Evolutionary conservation across 2,888 invertebrate genomes (phyloP).

Genomic region (Drosophila villosipedis): DNA sequence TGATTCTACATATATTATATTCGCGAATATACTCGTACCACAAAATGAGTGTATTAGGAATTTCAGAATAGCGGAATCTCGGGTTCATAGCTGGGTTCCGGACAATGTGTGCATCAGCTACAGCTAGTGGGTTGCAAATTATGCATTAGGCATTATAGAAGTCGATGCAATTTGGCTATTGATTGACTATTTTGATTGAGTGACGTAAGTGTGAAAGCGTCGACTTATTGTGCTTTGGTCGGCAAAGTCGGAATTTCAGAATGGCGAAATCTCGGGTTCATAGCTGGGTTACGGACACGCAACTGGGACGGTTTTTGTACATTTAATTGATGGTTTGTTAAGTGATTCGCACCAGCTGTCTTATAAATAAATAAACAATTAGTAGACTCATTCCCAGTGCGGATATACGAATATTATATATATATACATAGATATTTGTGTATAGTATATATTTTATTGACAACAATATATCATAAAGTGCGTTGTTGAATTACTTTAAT

Average conservation of each 20-base stretch:
- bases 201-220: background rate
- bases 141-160: background rate
- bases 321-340: slow-evolving; percentile 44
- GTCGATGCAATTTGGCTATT: background rate
- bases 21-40: too few species aligned
- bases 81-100: too few species aligned
- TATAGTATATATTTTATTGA: background rate
- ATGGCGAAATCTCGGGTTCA: background rate
- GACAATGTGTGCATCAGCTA: background rate
- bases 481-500: background rate
- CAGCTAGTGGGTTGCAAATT: background rate
- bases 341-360: slow-evolving; percentile 51
- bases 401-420: slow-evolving; percentile 1
- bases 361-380: slow-evolving; percentile 60
- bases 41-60: too few species aligned
- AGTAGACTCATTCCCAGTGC: slow-evolving; percentile 29
- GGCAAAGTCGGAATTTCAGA: background rate
- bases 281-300: slow-evolving; percentile 7
- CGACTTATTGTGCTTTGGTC: background rate
- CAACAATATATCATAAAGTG: background rate
- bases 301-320: slow-evolving; percentile 42
- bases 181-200: background rate
- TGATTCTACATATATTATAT: too few species aligned
- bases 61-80: too few species aligned
- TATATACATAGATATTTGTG: too few species aligned